Evolutionary conservation across 2,113 vertebrate species (phyloP), one percentile per base, ranked within the genome.

Genomic region (Crocuta crocuta): DNA sequence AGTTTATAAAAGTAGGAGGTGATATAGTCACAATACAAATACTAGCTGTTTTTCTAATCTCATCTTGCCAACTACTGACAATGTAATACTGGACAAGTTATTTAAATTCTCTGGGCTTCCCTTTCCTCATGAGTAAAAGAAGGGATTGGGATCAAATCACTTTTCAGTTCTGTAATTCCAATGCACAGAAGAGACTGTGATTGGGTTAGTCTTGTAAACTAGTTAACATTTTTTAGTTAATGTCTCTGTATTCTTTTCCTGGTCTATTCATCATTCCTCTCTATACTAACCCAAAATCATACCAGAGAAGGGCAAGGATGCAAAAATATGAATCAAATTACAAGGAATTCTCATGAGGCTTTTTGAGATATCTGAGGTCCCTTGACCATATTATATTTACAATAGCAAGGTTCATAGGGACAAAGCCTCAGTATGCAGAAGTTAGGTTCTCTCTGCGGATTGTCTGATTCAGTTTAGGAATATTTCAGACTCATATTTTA

Each of bases 241-340:
- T 12, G 4, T 19, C 70, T 74, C 85, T 81, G 21, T 3, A 13
- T 13, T 81, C 5, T 86, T 71, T 33, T 4, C 17, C 3, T 19
- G 5, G 15, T 79, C 70, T 79, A 26, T 24, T 92, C n/a, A 55
- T 80, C 24, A 4, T 48, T 79, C 35, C 1, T 63, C n/a, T 86
- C 24, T 84, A 31, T 13, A 45, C 9, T 26, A 73, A 82, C 10
- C 58, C 35, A 83, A 97, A 26, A 70, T 10, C 15, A 76, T 11
- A 63, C 31, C 31, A 71, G 45, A 23, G 26, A 91, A 91, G 23
- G 66, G 16, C 16, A 76, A 21, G 55, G 17, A 93, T 66, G 23
- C 81, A 95, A 85, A 95, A 65, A 78, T 78, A 71, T 58, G 48
- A 97, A 83, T 13, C 26, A 90, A 89, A 66, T 89, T 50, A 85